Percentiles rank a stretch among this genome's conserved stretches.
phyloP scores from a whole-genome alignment of 2,888 invertebrate genomes.

The Himalopsyche japonica region DNA sequence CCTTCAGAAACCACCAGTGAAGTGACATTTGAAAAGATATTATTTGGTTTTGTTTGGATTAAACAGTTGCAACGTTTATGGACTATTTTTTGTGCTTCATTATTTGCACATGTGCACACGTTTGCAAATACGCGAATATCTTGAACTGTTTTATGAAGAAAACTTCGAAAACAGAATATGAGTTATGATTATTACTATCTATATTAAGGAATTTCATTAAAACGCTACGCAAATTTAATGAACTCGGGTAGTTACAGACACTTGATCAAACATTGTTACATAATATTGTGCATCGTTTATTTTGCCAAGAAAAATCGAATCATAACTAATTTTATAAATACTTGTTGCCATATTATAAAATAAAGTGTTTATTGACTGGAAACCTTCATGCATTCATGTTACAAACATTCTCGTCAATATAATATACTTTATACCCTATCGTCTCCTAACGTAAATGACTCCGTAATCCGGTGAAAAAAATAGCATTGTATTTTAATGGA shows the following conservation, averaged over 20 bases:
- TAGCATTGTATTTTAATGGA: too few relatives aligned
- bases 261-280: not conserved
- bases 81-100: not conserved
- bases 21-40: not conserved
- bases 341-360: too few relatives aligned
- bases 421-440: too few relatives aligned
- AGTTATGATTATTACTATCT: not conserved
- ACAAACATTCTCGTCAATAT: too few relatives aligned
- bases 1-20: not conserved
- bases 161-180: too few relatives aligned
- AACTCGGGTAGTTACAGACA: not conserved
- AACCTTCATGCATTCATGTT: too few relatives aligned
- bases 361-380: too few relatives aligned
- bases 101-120: not conserved
- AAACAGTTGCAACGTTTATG: not conserved
- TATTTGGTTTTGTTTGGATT: not conserved
- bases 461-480: too few relatives aligned
- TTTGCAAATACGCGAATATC: not conserved
- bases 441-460: too few relatives aligned
- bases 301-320: too few relatives aligned
- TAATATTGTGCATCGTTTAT: not conserved
- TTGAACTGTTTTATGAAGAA: not conserved
- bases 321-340: too few relatives aligned
- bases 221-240: not conserved
- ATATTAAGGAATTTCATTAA: not conserved